Conservation (phyloP, 2,113 vertebrate species). For the Orcinus orca region DNA sequence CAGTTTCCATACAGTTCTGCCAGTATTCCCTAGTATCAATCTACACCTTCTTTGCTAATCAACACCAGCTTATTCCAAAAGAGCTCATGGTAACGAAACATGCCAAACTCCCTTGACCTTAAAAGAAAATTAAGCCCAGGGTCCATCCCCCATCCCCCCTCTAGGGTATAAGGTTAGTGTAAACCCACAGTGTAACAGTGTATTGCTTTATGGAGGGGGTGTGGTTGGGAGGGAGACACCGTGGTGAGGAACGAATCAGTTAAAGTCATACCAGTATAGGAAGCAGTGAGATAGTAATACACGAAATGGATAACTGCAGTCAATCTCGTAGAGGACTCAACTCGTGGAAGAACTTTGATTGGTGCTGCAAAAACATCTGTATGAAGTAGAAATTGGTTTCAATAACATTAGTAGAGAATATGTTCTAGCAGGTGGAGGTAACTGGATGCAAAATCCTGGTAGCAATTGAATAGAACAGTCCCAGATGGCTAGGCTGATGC, state of each 20-base stretch:
- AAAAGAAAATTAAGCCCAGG: constrained; percentile 46
- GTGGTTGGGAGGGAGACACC: neutral
- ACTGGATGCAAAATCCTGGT: constrained; percentile 71
- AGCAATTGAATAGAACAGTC: constrained; percentile 79
- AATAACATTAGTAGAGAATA: constrained; percentile 79
- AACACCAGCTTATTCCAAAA: neutral
- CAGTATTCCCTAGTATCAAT: neutral
- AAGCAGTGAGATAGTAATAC: constrained; percentile 65
- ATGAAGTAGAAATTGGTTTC: constrained; percentile 80
- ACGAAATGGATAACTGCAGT: constrained; percentile 67
- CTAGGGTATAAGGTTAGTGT: constrained; percentile 61
- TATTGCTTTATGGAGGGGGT: constrained; percentile 62
- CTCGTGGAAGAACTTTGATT: constrained; percentile 66
- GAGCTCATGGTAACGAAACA: constrained; percentile 30
- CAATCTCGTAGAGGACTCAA: constrained; percentile 67
- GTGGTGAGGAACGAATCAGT: constrained; percentile 50
- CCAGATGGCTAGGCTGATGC: constrained; percentile 86
- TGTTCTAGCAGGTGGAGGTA: constrained; percentile 80
- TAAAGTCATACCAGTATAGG: constrained; percentile 63
- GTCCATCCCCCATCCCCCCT: neutral
- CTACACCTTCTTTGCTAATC: neutral
- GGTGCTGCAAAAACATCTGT: constrained; percentile 73
- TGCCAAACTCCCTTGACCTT: constrained; percentile 38
- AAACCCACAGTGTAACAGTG: constrained; percentile 67
- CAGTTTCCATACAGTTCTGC: neutral